Conservation (phyloP, 2,888 invertebrate genomes). For the Melanostoma scalare region DNA sequence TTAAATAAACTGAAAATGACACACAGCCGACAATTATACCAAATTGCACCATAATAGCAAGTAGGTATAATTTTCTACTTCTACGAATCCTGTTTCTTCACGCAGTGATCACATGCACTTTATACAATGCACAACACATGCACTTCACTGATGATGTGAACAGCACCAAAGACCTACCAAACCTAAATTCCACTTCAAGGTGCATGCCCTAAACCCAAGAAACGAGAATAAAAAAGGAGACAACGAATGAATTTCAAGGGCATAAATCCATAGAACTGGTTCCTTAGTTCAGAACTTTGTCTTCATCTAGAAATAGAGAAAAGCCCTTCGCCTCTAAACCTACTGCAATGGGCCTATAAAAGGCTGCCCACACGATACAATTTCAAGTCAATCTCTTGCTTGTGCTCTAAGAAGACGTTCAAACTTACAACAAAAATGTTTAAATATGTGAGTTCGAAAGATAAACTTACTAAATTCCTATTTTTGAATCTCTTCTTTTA, state of each 20-base stretch:
- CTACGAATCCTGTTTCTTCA: conserved; percentile 52
- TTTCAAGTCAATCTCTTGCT: conserved; percentile 57
- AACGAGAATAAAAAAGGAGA: conserved; percentile 10
- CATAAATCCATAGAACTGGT: conserved; percentile 58
- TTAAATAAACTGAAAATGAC: background rate
- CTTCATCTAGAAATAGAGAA: conserved; percentile 32
- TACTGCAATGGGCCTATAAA: conserved; percentile 58
- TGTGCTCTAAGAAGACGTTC: conserved; percentile 45
- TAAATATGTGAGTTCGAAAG: conserved; percentile 47
- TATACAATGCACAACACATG: background rate
- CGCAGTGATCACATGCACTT: conserved; percentile 27
- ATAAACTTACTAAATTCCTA: background rate
- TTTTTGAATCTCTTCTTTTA: conserved; percentile 2
- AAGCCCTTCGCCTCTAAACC: background rate
- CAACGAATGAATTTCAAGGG: conserved; percentile 44
- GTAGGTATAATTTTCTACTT: conserved; percentile 4
- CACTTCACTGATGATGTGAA: background rate
- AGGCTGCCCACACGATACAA: conserved; percentile 33
- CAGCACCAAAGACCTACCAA: conserved; percentile 6
- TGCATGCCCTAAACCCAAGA: conserved; percentile 3
- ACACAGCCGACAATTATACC: conserved; percentile 16
- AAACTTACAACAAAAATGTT: conserved; percentile 41
- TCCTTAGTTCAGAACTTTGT: background rate
- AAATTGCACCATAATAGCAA: conserved; percentile 16
- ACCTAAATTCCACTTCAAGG: conserved; percentile 15